These are phyloP conservation scores for Hirtodrosophila cameraria DNA, from an alignment of 2,888 invertebrate species.

Conservation along the genomic window DNA sequence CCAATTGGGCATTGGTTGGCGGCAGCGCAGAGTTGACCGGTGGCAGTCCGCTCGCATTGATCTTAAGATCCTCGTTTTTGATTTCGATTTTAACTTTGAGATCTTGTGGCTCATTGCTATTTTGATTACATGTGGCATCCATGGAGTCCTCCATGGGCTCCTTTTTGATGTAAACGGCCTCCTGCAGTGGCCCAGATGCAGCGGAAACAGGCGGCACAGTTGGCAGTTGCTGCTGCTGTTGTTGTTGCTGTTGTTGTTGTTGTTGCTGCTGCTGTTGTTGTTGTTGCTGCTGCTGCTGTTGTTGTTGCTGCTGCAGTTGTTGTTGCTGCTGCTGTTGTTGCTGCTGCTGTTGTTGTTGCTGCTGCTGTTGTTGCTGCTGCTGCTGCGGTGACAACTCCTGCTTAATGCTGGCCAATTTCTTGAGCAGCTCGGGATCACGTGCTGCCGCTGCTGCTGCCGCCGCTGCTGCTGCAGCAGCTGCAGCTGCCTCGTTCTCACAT, in stretches of 20 bases:
- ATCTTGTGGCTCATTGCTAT: slow-evolving; percentile 88
- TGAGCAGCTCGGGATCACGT: slow-evolving; percentile 83
- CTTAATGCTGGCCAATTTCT: slow-evolving; percentile 84
- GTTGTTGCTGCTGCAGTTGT: slow-evolving; percentile 24
- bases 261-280: slow-evolving; percentile 40
- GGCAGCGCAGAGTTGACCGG: slow-evolving; percentile 41
- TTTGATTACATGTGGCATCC: slow-evolving; percentile 84
- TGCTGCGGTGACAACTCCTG: slow-evolving; percentile 79
- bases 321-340: too few species aligned
- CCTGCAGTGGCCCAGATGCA: slow-evolving; percentile 76
- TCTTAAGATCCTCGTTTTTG: slow-evolving; percentile 83
- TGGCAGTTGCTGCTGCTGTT: slow-evolving; percentile 36
- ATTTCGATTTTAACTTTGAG: slow-evolving; percentile 90
- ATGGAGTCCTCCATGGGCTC: slow-evolving; percentile 84
- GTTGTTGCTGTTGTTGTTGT: slow-evolving; percentile 34
- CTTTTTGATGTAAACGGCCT: slow-evolving; percentile 86
- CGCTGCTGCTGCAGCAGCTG: slow-evolving; percentile 45
- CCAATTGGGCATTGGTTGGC: slow-evolving; percentile 40
- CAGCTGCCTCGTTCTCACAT: slow-evolving; percentile 48
- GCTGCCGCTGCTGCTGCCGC: slow-evolving; percentile 50
- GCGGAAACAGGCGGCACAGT: slow-evolving; percentile 34
- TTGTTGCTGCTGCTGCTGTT: slow-evolving; percentile 69
- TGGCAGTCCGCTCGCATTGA: slow-evolving; percentile 50
- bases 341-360: slow-evolving; percentile 39
- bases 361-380: slow-evolving; percentile 33